Evolutionary conservation across 2,113 vertebrate species (phyloP).

Genomic region (Ploceus nigricollis): DNA sequence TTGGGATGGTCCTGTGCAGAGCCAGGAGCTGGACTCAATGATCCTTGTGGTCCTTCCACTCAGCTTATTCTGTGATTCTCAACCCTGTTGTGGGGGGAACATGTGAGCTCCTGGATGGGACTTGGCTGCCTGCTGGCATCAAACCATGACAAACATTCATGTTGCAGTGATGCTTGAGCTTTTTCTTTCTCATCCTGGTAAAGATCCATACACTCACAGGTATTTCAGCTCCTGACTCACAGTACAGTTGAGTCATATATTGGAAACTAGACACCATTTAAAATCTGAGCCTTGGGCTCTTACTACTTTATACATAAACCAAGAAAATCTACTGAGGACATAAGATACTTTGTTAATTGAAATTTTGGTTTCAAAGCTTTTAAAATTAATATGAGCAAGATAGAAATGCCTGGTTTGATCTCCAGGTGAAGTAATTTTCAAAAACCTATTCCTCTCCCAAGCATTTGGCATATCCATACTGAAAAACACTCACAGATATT

Average conservation of each 20-base stretch:
- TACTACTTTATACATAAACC: not conserved
- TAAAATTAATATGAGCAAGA: not conserved
- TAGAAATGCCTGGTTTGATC: not conserved
- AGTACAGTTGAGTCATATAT: not conserved
- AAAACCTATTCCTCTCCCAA: not conserved
- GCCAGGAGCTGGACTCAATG: not conserved
- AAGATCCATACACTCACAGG: not conserved
- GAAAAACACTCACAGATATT: not conserved
- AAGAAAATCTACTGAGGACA: not conserved
- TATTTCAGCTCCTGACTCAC: not conserved
- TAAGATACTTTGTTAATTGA: not conserved
- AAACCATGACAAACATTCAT: not conserved
- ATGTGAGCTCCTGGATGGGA: not conserved
- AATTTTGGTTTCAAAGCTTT: not conserved
- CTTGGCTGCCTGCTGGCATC: not conserved
- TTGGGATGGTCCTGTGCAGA: not conserved
- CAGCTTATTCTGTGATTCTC: not conserved
- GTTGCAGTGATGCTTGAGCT: not conserved
- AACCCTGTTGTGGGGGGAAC: rapidly evolving
- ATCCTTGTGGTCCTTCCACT: not conserved
- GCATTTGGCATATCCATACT: not conserved
- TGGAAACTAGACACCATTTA: not conserved
- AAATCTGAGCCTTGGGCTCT: not conserved
- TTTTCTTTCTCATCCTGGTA: not conserved
- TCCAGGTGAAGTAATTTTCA: not conserved